Conservation (phyloP, 2,888 invertebrate genomes). For the Zelleria hepariella region DNA sequence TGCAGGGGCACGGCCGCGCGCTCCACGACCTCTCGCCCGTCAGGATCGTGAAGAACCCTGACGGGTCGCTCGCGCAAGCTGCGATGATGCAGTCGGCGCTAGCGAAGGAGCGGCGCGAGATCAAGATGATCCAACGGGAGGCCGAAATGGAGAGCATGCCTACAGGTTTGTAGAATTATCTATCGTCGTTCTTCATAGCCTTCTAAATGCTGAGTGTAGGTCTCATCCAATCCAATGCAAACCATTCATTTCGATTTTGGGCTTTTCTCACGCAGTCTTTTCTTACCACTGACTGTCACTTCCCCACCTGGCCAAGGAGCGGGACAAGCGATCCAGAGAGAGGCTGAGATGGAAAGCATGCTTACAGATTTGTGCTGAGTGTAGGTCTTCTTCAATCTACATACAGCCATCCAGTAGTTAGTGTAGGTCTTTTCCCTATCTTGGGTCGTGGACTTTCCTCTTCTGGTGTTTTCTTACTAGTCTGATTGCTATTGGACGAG, state of each 20-base stretch:
- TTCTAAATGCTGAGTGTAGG: too few species aligned
- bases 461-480: too few species aligned
- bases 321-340: slow-evolving; percentile 95
- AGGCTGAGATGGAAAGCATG: slow-evolving; percentile 88
- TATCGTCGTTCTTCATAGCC: too few species aligned
- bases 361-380: slow-evolving; percentile 74
- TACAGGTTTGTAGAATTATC: slow-evolving; percentile 39
- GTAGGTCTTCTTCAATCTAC: too few species aligned
- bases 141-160: slow-evolving; percentile 89
- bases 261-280: too few species aligned
- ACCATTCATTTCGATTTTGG: too few species aligned
- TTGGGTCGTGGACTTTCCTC: too few species aligned
- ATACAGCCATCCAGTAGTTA: too few species aligned
- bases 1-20: slow-evolving; percentile 93
- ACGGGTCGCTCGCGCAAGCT: slow-evolving; percentile 98
- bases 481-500: too few species aligned
- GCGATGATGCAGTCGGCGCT: slow-evolving; percentile 99
- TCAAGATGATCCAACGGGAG: slow-evolving; percentile 96
- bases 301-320: slow-evolving; percentile 95
- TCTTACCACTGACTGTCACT: too few species aligned
- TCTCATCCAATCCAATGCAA: too few species aligned
- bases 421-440: too few species aligned
- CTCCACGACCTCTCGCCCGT: slow-evolving; percentile 95
- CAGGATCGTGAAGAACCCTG: slow-evolving; percentile 97
- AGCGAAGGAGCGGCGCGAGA: slow-evolving; percentile 96